Percentiles rank a stretch among this genome's conserved stretches.
Conservation (phyloP, 2,113 vertebrate genomes). For the Mormoops blainvillei region DNA sequence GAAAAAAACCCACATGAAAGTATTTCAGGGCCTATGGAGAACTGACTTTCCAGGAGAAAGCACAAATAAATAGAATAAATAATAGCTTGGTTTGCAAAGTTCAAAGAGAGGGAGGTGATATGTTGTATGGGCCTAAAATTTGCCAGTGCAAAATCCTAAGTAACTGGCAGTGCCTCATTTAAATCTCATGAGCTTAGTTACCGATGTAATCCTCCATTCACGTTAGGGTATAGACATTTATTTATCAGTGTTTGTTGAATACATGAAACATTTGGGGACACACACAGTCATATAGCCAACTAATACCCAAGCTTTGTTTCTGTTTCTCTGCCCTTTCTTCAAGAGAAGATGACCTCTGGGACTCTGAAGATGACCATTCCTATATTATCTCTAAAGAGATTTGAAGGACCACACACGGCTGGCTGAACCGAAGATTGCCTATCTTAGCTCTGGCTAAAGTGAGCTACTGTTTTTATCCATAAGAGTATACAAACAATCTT, state of each 20-base stretch:
- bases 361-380: not conserved
- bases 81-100: conserved; percentile 7
- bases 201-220: not conserved
- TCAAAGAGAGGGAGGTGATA: conserved; percentile 3
- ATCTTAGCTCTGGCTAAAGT: not conserved
- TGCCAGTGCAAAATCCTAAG: not conserved
- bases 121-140: not conserved
- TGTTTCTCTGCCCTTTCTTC: not conserved
- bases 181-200: not conserved
- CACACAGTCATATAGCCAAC: not conserved
- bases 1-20: not conserved
- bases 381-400: not conserved
- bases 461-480: not conserved
- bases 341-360: not conserved
- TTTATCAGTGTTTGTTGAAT: not conserved
- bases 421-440: not conserved
- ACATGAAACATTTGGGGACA: not conserved
- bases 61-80: conserved; percentile 55
- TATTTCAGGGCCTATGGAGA: conserved; percentile 15
- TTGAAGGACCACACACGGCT: not conserved
- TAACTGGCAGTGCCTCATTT: not conserved
- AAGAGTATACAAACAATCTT: not conserved
- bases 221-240: not conserved
- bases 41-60: conserved; percentile 50
- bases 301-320: not conserved